Percentiles rank a stretch among this genome's conserved stretches.
Conservation (phyloP, 2,113 vertebrate species). For the Atherinomorus stipes region DNA sequence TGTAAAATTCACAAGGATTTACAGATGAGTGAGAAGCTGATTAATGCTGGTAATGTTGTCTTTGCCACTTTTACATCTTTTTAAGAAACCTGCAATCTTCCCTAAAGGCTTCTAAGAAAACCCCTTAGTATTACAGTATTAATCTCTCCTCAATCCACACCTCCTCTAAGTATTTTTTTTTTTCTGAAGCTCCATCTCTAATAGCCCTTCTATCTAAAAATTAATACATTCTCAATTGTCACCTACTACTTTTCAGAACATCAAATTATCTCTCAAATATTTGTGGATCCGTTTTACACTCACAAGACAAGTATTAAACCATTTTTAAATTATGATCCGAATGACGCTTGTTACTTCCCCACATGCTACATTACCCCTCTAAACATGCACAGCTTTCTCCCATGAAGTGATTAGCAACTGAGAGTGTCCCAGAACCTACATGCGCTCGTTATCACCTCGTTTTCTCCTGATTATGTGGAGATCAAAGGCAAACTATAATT, state of each 20-base stretch:
- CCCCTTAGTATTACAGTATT: not conserved
- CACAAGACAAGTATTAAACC: not conserved
- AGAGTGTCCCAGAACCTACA: constrained; percentile 28
- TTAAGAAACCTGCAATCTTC: not conserved
- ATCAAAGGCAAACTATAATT: constrained; percentile 63
- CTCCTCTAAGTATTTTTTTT: not conserved
- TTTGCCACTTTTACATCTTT: too few relatives aligned
- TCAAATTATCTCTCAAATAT: not conserved
- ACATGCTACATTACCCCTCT: not conserved
- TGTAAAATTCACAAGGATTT: too few relatives aligned
- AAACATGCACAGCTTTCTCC: constrained; percentile 24
- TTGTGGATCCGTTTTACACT: not conserved
- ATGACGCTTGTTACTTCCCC: not conserved
- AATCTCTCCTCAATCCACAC: not conserved
- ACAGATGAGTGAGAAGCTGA: too few relatives aligned
- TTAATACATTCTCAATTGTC: not conserved
- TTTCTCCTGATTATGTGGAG: constrained; percentile 51
- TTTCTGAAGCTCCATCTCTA: not conserved
- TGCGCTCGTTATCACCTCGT: constrained; percentile 48
- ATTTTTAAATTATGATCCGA: not conserved
- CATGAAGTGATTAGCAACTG: constrained; percentile 50
- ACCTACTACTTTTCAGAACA: not conserved
- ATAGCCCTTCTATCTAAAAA: not conserved
- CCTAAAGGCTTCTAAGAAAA: not conserved
- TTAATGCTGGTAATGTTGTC: too few relatives aligned